These are phyloP conservation scores for Leptopilina syphax DNA, from an alignment of 2,888 invertebrate genomes.

Conservation along the genomic window DNA sequence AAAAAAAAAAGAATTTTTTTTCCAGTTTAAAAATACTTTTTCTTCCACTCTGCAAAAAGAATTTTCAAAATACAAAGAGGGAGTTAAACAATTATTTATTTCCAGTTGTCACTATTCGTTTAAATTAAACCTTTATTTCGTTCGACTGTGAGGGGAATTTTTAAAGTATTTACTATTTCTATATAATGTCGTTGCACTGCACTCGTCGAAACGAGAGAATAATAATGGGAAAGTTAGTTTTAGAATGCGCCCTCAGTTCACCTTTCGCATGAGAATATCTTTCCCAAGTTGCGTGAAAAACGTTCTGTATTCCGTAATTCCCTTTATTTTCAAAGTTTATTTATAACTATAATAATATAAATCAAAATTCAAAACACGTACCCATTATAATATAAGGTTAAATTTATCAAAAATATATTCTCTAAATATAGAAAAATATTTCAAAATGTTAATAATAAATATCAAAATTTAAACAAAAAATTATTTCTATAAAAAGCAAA, in stretches of 20 bases:
- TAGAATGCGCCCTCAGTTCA: conserved; percentile 38
- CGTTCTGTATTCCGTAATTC: conserved; percentile 24
- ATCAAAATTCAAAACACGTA: background rate
- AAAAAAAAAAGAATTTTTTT: no score
- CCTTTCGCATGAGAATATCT: conserved; percentile 39
- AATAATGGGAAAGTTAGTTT: conserved; percentile 39
- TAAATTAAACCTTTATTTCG: background rate
- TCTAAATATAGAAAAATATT: background rate
- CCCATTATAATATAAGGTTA: background rate
- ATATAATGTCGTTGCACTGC: conserved; percentile 32
- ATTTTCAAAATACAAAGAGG: background rate
- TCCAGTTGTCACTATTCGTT: background rate
- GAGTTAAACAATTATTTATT: background rate
- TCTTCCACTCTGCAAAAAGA: no score
- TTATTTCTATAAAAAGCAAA: no score
- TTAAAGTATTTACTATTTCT: background rate
- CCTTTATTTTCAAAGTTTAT: background rate
- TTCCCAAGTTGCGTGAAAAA: conserved; percentile 27
- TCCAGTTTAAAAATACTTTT: no score
- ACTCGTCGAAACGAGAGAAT: conserved; percentile 37
- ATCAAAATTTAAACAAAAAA: no score
- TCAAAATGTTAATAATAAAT: background rate
- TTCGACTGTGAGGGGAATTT: background rate
- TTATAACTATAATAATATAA: background rate
- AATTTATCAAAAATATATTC: background rate